Evolutionary conservation across 2,797 vertebrate genomes (phyloP), one percentile per base, ranked within the genome.

Genomic region (Clarias fuscus): DNA sequence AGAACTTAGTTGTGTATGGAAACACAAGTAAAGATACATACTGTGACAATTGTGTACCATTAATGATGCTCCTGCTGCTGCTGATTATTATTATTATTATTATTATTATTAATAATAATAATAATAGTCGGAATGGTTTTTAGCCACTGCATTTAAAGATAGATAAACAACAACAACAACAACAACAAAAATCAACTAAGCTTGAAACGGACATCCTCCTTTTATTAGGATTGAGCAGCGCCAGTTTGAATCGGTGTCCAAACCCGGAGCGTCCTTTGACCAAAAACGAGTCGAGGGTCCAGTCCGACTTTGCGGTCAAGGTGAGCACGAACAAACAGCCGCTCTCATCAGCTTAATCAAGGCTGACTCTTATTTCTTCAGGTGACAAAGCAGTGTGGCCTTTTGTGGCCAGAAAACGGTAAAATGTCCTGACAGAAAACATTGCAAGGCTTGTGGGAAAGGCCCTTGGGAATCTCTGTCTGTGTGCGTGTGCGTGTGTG

Each of bases 281-380:
- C 91, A 88, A 88, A 56, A 92, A 88, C 40, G 40, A 81, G 79
- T 15, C 24, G n/a, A 81, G 79, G 79, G 79, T 81, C 79, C 79
- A 6, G 20, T 30, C 7, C 61, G 14, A 24, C 40, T 30, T 65
- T 24, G 27, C 43, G 86, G 91, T 94, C 92, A 94, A 95, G 94
- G 94, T 93, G 93, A 94, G 91, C 90, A 89, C 91, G 79, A 84
- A 91, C 88, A 93, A 92, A 93, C 79, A 90, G 92, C 89, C 84
- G 48, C 88, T 76, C 90, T 89, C 92, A 91, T 95, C 94, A 95
- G 91, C 91, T 93, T 93, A 95, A 96, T 95, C 91, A 93, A 93
- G 85, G 88, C 78, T 93, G 94, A 95, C 93, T 94, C 94, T 93
- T 94, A 94, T 94, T 93, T 94, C 91, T 93, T 77, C 86, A 88